Evolutionary conservation across 2,888 invertebrate species (phyloP), one percentile per base, ranked within the genome.

Genomic region (Amiota communis): DNA sequence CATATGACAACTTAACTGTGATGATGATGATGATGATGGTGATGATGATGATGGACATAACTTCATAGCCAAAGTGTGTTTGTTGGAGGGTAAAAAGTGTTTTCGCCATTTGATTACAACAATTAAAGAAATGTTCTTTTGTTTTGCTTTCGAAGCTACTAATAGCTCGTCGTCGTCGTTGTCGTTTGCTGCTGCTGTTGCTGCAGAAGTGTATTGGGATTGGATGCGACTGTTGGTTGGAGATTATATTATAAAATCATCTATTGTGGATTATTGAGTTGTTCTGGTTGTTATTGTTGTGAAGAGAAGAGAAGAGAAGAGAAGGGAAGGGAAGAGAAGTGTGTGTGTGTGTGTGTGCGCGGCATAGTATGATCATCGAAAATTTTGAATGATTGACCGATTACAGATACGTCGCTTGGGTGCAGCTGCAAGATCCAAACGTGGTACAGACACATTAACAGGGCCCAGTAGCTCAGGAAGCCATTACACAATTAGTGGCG

Each of bases 381-480:
- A 17, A 75, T 74, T 78, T 85, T 87, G 87, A 86, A 87, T 87
- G 87, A 83, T 86, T 87, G 87, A 87, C 84, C 86, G 86, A 72
- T 79, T 87, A 76, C 86, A 86, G 76, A 86, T 85, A 72, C 87
- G 87, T 79, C 87, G 87, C 79, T 85, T 87, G 81, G 86, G 84
- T 79, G 87, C 87, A 83, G 85, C 84, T 79, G 82, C 83, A 76
- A 79, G 81, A 76, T 86, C 81, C 70, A 86, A 86, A 80, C 85
- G 85, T 57, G 71, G 76, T 53, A 68, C 70, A 13, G 76, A 61
- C 49, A 73, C 71, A 20, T 69, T 51, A 47, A 61, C 46, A 61
- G 23, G 48, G 48, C 68, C 20, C 20, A 20, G 20, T 23, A 61
- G 61, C 1, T 70, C 61, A n/a, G 46, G 46, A 46, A n/a, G 46